These are phyloP conservation scores for Zeus faber DNA, from an alignment of 2,113 vertebrate genomes.

Conservation along the genomic window DNA sequence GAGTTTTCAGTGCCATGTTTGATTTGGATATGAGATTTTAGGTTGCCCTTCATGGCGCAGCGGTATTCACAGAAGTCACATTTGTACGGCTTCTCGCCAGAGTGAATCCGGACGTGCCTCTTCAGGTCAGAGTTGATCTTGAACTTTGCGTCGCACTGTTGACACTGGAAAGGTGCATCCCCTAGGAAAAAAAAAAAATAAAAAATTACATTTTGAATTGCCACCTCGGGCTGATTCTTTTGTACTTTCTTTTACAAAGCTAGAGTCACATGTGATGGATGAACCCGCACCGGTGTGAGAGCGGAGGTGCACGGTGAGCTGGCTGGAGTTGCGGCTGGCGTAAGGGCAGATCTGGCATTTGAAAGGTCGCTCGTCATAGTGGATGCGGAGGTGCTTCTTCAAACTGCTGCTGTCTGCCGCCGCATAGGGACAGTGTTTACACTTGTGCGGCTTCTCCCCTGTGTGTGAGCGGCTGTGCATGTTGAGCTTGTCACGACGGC, in stretches of 20 bases:
- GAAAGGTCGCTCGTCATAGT: slow-evolving; percentile 92
- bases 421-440: slow-evolving; percentile 88
- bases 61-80: slow-evolving; percentile 94
- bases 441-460: slow-evolving; percentile 94
- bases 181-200: slow-evolving; percentile 40
- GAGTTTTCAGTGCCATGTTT: slow-evolving; percentile 85
- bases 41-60: slow-evolving; percentile 98
- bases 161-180: slow-evolving; percentile 91
- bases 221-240: not conserved
- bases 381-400: slow-evolving; percentile 94
- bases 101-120: slow-evolving; percentile 93
- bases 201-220: not conserved
- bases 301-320: slow-evolving; percentile 93
- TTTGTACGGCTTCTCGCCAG: slow-evolving; percentile 95
- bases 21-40: slow-evolving; percentile 93
- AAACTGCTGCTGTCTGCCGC: slow-evolving; percentile 96
- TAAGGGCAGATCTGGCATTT: slow-evolving; percentile 98
- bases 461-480: slow-evolving; percentile 94
- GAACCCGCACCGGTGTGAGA: slow-evolving; percentile 79
- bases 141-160: slow-evolving; percentile 94
- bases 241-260: not conserved
- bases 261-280: not conserved
- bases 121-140: slow-evolving; percentile 99
- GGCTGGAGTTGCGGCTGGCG: slow-evolving; percentile 95
- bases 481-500: slow-evolving; percentile 93